Evolutionary conservation across 2,113 vertebrate genomes (phyloP).

Genomic region (Hippoglossus stenolepis): DNA sequence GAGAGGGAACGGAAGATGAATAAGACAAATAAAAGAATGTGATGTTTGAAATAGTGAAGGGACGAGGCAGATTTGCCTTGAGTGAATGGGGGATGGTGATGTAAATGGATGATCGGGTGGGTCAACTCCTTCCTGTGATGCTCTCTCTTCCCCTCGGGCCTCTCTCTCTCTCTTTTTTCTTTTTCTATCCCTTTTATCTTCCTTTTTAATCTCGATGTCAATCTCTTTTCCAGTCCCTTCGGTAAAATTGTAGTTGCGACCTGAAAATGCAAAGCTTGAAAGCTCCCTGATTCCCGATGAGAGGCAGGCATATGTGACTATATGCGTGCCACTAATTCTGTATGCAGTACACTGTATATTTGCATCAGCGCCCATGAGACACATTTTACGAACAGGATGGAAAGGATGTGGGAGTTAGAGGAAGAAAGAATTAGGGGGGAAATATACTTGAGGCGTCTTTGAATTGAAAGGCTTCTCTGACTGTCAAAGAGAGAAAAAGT

Average conservation of each 20-base stretch:
- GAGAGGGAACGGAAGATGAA: neutral
- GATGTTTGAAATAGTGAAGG: slow-evolving; percentile 14
- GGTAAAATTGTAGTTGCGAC: neutral
- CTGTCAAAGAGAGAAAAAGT: neutral
- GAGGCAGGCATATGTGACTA: neutral
- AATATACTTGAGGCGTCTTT: neutral
- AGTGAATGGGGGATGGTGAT: slow-evolving; percentile 60
- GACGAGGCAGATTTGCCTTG: slow-evolving; percentile 24
- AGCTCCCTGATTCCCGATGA: slow-evolving; percentile 9
- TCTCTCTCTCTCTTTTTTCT: neutral
- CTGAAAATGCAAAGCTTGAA: slow-evolving; percentile 20
- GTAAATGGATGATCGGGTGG: slow-evolving; percentile 59
- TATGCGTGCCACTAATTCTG: neutral
- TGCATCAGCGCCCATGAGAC: neutral
- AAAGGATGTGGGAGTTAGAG: slow-evolving; percentile 12
- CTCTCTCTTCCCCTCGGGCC: slow-evolving; percentile 12
- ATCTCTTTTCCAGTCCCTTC: neutral
- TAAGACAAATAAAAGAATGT: slow-evolving; percentile 5
- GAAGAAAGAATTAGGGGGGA: neutral
- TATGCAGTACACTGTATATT: neutral
- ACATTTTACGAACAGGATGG: neutral
- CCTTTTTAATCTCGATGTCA: slow-evolving; percentile 7
- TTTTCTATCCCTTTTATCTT: neutral
- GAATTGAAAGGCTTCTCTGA: neutral
- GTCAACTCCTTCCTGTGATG: slow-evolving; percentile 53